Evolutionary conservation across 2,113 vertebrate species (phyloP), one percentile per base, ranked within the genome.

Genomic region (Embiotoca jacksoni): DNA sequence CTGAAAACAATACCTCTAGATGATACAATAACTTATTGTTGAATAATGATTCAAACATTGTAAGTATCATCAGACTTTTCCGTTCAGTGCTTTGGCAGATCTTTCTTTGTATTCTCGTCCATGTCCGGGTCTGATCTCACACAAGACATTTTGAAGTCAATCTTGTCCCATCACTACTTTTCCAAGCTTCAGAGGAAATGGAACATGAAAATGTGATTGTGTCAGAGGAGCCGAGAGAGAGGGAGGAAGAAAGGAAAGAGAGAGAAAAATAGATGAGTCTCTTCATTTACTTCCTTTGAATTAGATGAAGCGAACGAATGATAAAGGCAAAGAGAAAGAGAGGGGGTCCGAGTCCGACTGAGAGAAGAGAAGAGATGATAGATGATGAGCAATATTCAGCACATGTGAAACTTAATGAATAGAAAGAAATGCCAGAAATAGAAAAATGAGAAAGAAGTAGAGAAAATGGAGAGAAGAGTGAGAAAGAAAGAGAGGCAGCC

Each of bases 341-440:
- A 65, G 58, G 52, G 47, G 56, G 67, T 35, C 23, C 41, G 55
- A 70, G 67, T 32, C 44, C 63, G 81, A 84, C 36, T 8, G 52
- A 33, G 72, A 32, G 66, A 52, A n/a, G 49, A 55, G 15, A 61
- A 23, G 36, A 39, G 69, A 65, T 75, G 82, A 83, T 68, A 60
- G 60, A 89, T 82, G 73, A 75, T 58, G 84, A 81, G 83, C 57
- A 79, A 56, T 33, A 71, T 39, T 58, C 63, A 58, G 79, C 53
- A 23, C 77, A 80, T 47, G 60, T 9, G 10, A 75, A 64, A 74
- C 71, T 86, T 85, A 89, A 91, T 84, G 80, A 89, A 89, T 69
- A 67, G 72, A 84, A 62, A 75, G 81, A 89, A 87, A 75, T 1
- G 72, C 79, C 85, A 81, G 68, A 85, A 90, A 90, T 83, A 89